Conservation (phyloP, 1,140 invertebrate genomes). For the Halictus rubicundus region DNA sequence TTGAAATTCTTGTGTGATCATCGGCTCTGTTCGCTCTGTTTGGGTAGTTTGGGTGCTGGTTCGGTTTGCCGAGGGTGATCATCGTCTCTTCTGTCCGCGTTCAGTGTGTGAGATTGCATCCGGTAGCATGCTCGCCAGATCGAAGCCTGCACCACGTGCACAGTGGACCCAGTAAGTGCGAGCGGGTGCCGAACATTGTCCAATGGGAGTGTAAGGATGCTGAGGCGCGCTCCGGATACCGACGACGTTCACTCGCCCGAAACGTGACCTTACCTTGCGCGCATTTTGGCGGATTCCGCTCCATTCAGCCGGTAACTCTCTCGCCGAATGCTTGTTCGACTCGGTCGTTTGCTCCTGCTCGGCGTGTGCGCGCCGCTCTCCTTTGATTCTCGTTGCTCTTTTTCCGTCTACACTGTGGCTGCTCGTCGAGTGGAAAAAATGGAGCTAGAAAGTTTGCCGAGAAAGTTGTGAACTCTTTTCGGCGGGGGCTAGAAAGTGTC, state of each 20-base stretch:
- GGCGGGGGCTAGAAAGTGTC: not conserved
- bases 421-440: not conserved
- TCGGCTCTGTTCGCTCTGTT: not conserved
- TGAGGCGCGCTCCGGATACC: constrained; percentile 51
- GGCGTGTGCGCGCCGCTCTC: not conserved
- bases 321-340: not conserved
- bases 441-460: not conserved
- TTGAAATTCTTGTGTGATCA: not conserved
- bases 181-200: constrained; percentile 38
- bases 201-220: constrained; percentile 63
- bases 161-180: constrained; percentile 57
- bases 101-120: constrained; percentile 15
- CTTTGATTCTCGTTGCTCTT: too few species aligned
- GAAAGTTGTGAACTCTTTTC: not conserved
- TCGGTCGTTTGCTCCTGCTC: too few species aligned
- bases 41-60: too few species aligned
- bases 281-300: constrained; percentile 26
- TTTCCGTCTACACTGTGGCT: not conserved
- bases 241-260: constrained; percentile 25
- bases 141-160: constrained; percentile 56
- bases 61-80: not conserved
- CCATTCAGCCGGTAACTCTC: constrained; percentile 52
- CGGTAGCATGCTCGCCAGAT: constrained; percentile 24
- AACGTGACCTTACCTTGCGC: constrained; percentile 51
- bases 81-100: not conserved